Base-by-base conservation (phyloP, 1,140 invertebrate species). In the Caenorhabditis brenneri region DNA sequence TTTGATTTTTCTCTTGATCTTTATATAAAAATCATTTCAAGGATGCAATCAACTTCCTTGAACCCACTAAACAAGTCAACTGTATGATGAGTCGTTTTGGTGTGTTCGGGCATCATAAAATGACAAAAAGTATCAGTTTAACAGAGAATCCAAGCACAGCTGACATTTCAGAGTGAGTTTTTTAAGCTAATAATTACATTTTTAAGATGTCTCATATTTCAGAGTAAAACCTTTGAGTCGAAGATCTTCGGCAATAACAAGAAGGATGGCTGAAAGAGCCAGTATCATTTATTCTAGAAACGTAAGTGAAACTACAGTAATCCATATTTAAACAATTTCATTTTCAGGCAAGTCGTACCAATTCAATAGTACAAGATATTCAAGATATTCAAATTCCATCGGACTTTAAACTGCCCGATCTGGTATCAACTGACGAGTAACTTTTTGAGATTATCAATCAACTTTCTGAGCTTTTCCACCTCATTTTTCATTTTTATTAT, bases 31-130 rank as follows among this genome's bases (percentile, higher is more conserved):
- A n/a, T n/a, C n/a, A 5, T 19, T 84, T 60, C 82, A 33, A 84
- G 83, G 83, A 84, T 22, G 83, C 83, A 10, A 78, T 84, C 16
- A 84, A 46, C 39, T 84, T 84, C 78, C 79, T 84, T 9, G 65
- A 74, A 46, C 65, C 65, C 9, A 74, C 33, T 0, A 74, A 74
- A 15, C 65, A 74, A 74, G 65, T 74, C 0, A 42, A 74, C n/a
- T 74, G 65, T n/a, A 74, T 74, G 65, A 74, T 74, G 65, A 24
- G 65, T 24, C 65, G 65, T 5, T 74, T 74, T 24, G 65, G 65
- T 19, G 65, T 74, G 19, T 74, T 74, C 24, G 65, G 65, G 10
- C 33, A 74, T 74, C 33, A 74, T 1, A 74, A 74, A 74, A 74
- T 74, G 65, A 74, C 33, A 42, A 74, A 74, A 74, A 74, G 65